Conservation (phyloP, 1,140 invertebrate genomes). For the Oppia nitens region DNA sequence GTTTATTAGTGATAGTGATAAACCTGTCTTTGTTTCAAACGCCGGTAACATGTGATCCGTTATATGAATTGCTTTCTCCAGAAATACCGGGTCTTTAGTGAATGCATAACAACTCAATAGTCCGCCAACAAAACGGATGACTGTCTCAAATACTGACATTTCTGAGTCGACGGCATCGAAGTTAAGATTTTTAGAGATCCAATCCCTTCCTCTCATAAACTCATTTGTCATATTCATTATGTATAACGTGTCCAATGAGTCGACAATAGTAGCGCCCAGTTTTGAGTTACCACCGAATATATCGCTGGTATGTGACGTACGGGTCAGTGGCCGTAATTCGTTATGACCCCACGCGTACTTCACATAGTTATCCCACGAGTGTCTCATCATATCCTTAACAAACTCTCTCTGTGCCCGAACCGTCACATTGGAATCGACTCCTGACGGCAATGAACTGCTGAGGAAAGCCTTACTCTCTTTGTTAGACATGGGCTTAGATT, state of each 20-base stretch:
- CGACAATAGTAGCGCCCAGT: slow-evolving; percentile 80
- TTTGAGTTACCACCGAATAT: slow-evolving; percentile 63
- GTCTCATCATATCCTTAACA: slow-evolving; percentile 69
- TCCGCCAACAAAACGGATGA: slow-evolving; percentile 93
- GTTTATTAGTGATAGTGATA: slow-evolving; percentile 85
- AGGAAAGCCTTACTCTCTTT: no score
- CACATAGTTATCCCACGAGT: slow-evolving; percentile 40
- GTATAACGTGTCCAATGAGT: slow-evolving; percentile 88
- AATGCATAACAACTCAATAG: slow-evolving; percentile 78
- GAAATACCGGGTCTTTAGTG: slow-evolving; percentile 81
- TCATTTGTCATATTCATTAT: slow-evolving; percentile 91
- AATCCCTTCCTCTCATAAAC: slow-evolving; percentile 75
- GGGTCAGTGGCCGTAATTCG: slow-evolving; percentile 80
- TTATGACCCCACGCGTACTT: slow-evolving; percentile 78
- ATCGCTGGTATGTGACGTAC: slow-evolving; percentile 69
- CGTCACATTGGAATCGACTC: neutral
- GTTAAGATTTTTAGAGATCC: slow-evolving; percentile 73
- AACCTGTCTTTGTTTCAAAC: slow-evolving; percentile 66
- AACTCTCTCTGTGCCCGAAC: slow-evolving; percentile 6
- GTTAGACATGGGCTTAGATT: no score
- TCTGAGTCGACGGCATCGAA: slow-evolving; percentile 65
- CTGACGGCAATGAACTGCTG: neutral
- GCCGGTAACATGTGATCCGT: slow-evolving; percentile 87
- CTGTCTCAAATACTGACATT: slow-evolving; percentile 93
- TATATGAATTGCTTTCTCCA: slow-evolving; percentile 77